phyloP scores from a whole-genome alignment of 2,888 invertebrate species.

The Pteria penguin region DNA sequence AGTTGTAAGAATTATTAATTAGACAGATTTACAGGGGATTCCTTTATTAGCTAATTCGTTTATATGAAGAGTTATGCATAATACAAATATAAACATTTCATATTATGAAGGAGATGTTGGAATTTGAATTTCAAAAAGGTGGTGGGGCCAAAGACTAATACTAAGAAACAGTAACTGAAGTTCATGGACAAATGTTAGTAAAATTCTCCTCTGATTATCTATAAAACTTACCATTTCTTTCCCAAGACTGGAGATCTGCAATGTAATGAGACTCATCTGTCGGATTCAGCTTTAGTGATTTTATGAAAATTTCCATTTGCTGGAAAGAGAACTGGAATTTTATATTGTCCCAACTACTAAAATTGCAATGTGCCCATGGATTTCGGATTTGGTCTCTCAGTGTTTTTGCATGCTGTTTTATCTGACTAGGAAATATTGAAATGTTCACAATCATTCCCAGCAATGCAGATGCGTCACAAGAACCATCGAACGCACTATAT shows the following conservation, averaged over 20 bases:
- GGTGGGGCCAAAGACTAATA: no score
- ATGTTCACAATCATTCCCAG: conserved; percentile 36
- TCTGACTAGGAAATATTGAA: conserved; percentile 8
- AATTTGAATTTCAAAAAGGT: no score
- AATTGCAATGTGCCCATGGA: conserved; percentile 42
- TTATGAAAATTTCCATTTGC: conserved; percentile 26
- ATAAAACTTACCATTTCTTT: not conserved
- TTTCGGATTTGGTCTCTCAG: conserved; percentile 24
- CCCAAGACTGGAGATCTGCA: not conserved
- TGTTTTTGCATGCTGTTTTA: conserved; percentile 18
- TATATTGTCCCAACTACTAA: conserved; percentile 24
- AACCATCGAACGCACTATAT: conserved; percentile 42
- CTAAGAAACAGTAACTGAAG: no score
- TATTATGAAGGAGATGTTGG: no score
- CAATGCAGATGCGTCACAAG: conserved; percentile 43
- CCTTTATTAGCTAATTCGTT: no score
- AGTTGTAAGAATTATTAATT: no score
- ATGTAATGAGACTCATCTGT: not conserved
- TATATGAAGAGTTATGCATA: no score
- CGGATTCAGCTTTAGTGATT: conserved; percentile 18
- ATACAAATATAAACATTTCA: no score
- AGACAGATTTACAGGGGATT: no score
- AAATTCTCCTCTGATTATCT: no score
- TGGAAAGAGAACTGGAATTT: conserved; percentile 35
- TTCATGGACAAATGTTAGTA: no score